These are phyloP conservation scores for Ephestia elutella DNA, from an alignment of 1,140 invertebrate genomes.

Conservation along the genomic window DNA sequence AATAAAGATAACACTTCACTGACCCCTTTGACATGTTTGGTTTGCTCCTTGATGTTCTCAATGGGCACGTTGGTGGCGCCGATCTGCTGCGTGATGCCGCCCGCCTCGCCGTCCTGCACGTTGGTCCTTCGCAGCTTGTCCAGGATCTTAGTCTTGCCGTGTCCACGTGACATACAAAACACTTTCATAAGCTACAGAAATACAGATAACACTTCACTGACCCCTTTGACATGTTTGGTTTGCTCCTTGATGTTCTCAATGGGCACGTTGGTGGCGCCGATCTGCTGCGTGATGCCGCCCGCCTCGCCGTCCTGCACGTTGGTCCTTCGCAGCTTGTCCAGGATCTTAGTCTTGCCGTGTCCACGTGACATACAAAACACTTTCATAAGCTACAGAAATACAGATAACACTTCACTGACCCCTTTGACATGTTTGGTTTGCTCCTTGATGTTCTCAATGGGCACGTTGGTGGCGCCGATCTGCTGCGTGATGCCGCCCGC, in stretches of 20 bases:
- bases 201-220: no score
- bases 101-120: constrained; percentile 99
- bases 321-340: constrained; percentile 95
- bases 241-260: constrained; percentile 96
- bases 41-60: constrained; percentile 95
- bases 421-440: constrained; percentile 94
- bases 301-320: constrained; percentile 99
- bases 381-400: no score
- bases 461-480: constrained; percentile 99
- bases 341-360: constrained; percentile 99
- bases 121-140: constrained; percentile 96
- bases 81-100: constrained; percentile 99
- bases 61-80: constrained; percentile 99
- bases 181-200: no score
- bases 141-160: constrained; percentile 99
- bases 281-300: constrained; percentile 99
- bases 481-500: constrained; percentile 99
- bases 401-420: no score
- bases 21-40: no score
- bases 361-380: constrained; percentile 99
- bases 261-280: constrained; percentile 99
- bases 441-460: constrained; percentile 95
- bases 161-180: constrained; percentile 99
- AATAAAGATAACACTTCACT: no score
- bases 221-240: no score